Evolutionary conservation across 1,140 invertebrate genomes (phyloP).

Genomic region (Diorhabda sublineata): DNA sequence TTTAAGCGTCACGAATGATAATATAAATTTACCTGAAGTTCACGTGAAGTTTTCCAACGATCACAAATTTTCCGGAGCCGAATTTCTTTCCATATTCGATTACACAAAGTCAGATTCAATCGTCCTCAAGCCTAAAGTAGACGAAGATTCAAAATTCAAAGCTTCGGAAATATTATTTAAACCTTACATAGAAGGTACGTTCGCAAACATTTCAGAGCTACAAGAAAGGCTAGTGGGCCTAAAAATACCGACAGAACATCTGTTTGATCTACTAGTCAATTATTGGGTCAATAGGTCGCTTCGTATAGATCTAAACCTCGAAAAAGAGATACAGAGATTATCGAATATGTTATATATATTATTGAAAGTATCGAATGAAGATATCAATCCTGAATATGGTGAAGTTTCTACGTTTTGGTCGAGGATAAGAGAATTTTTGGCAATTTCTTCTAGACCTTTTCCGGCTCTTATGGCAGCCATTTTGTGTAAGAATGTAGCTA

Average conservation of each 20-base stretch:
- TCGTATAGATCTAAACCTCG: slow-evolving; percentile 48
- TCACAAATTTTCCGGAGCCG: slow-evolving; percentile 30
- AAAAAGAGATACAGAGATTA: slow-evolving; percentile 52
- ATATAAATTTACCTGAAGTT: slow-evolving; percentile 29
- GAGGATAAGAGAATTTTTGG: slow-evolving; percentile 62
- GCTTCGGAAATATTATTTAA: slow-evolving; percentile 59
- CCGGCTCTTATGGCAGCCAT: slow-evolving; percentile 70
- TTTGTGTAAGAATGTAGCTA: slow-evolving; percentile 68
- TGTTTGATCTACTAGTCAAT: slow-evolving; percentile 61
- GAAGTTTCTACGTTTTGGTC: slow-evolving; percentile 72
- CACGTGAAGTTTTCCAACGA: slow-evolving; percentile 43
- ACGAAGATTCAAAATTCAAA: slow-evolving; percentile 47
- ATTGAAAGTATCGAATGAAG: slow-evolving; percentile 46
- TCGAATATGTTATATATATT: slow-evolving; percentile 48
- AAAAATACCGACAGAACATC: slow-evolving; percentile 54
- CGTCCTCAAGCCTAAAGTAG: slow-evolving; percentile 45
- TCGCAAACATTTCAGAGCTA: slow-evolving; percentile 51
- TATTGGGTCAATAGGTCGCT: slow-evolving; percentile 61
- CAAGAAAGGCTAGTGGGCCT: slow-evolving; percentile 40
- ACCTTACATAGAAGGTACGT: slow-evolving; percentile 52
- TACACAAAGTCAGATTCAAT: slow-evolving; percentile 47
- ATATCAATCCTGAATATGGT: slow-evolving; percentile 55
- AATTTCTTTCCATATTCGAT: slow-evolving; percentile 57
- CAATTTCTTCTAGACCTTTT: slow-evolving; percentile 66
- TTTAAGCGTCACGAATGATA: slow-evolving; percentile 38